Evolutionary conservation across 2,113 vertebrate species (phyloP), one percentile per base, ranked within the genome.

Genomic region (Carassius auratus): DNA sequence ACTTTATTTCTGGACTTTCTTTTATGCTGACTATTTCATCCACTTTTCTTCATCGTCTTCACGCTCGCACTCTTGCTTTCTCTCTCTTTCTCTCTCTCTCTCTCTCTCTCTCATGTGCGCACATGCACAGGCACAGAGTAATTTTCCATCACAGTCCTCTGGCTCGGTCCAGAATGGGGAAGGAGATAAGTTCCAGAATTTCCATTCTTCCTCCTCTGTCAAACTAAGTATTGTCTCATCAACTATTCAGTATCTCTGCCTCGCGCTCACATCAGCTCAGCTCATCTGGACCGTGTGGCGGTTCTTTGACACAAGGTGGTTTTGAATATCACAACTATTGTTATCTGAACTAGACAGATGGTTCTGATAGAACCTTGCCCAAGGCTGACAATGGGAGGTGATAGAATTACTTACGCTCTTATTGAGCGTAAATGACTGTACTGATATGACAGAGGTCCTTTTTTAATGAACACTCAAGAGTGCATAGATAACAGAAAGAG

Each of bases 231-330:
- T 84, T 78, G 76, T 88, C 94, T 94, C 93, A 95, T 95, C 92
- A 95, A 95, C 92, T 94, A 95, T 95, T 95, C 93, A 95, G 90
- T 90, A 92, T 92, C 91, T 91, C 86, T 84, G 92, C 91, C 89
- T 92, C 93, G 89, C 91, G 90, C 90, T 83, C 88, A 68, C 90
- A 93, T 94, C 90, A 94, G 93, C 93, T 89, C 93, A 90, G 89
- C 85, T 87, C 75, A 85, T 91, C 92, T 94, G 85, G 50, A 84
- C 69, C 86, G 86, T 75, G 68, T 91, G 91, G 91, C 88, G 85
- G 87, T 86, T 91, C 90, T 90, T 88, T 90, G 88, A 86, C 90
- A 91, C 89, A 89, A 90, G 75, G 52, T 48, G 88, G 89, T 89
- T 87, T 89, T 89, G 83, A 88, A 81, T 90, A 88, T 88, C 85